Conservation (phyloP, 2,113 vertebrate genomes). For the Casuarius casuarius region DNA sequence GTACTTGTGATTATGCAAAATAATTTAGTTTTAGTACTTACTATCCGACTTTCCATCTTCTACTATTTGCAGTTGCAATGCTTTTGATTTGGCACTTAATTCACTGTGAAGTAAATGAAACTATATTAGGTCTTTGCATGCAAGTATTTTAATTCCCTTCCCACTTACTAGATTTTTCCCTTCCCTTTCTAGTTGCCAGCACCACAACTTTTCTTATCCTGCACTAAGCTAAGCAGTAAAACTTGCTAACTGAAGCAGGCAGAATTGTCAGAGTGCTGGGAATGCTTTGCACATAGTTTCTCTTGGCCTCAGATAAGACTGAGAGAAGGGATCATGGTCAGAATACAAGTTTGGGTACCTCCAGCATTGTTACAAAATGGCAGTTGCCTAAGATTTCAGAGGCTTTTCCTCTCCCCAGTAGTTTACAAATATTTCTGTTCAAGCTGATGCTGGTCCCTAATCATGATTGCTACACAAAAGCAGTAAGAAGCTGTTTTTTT, state of each 20-base stretch:
- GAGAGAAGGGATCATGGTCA: background rate
- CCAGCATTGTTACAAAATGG: background rate
- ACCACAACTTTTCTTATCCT: background rate
- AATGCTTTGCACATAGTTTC: rapidly evolving
- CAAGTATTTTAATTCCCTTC: background rate
- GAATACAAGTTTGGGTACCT: background rate
- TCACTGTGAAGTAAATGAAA: conserved; percentile 80
- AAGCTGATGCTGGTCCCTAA: background rate
- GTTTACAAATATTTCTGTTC: background rate
- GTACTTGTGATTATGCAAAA: background rate
- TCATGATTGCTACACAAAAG: background rate
- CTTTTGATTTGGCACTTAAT: conserved; percentile 92
- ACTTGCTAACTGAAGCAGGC: background rate
- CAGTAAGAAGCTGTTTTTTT: background rate
- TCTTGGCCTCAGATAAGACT: background rate
- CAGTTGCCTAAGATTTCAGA: background rate
- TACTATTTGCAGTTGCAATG: conserved; percentile 84
- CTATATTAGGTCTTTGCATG: background rate
- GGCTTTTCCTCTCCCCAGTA: background rate
- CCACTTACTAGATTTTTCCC: background rate
- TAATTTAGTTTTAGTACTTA: conserved; percentile 73
- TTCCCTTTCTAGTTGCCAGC: background rate
- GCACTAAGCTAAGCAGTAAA: background rate
- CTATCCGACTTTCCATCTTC: conserved; percentile 81
- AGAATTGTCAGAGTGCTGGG: background rate